Conservation (phyloP, 2,797 vertebrate genomes). For the Hypotaenidia philippensis region DNA sequence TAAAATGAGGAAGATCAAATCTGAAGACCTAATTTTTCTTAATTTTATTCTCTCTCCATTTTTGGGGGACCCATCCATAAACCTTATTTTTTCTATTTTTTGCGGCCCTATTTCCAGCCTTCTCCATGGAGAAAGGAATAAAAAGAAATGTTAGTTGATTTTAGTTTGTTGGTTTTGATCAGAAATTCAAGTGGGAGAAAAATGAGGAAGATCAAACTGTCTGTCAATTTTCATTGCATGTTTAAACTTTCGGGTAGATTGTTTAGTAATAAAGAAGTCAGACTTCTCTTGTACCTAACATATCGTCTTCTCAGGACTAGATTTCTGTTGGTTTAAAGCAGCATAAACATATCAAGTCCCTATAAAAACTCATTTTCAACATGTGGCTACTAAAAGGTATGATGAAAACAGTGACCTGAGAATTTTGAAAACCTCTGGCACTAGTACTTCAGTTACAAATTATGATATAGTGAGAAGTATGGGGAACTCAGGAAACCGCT, state of each 20-base stretch:
- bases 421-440: conserved; percentile 46
- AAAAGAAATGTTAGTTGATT: neutral
- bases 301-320: neutral
- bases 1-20: neutral
- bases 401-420: conserved; percentile 51
- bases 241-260: neutral
- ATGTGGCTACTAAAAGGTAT: neutral
- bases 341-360: neutral
- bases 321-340: conserved; percentile 8
- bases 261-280: neutral
- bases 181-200: neutral
- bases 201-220: neutral
- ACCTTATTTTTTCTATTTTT: neutral
- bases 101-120: neutral
- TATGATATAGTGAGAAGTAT: conserved; percentile 59
- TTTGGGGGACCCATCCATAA: neutral
- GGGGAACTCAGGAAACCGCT: conserved; percentile 47
- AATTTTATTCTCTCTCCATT: neutral
- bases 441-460: conserved; percentile 54
- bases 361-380: conserved; percentile 3
- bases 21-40: neutral
- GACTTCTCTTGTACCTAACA: neutral
- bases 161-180: neutral
- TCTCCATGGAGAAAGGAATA: neutral
- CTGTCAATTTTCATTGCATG: neutral